Base-by-base conservation (phyloP, 2,888 invertebrate genomes). In the Ennomos fuscantarius region DNA sequence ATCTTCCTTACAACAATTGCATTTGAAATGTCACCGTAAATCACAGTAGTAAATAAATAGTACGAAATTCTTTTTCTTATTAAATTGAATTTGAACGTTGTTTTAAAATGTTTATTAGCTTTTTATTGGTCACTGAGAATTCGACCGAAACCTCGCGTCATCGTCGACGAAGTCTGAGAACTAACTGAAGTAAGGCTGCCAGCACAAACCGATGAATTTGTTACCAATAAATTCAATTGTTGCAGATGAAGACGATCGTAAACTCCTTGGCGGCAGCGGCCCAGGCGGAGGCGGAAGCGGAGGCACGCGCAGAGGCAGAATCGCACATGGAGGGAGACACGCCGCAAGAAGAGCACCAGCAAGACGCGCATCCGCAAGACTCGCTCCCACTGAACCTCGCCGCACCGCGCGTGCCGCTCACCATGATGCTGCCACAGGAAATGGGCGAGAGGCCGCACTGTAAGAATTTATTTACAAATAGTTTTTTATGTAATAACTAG, bases 391-490 rank as follows among this genome's bases (percentile, higher is more conserved):
- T n/a, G 41, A 15, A 72, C 65, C 78, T 36, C 10, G 40, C 42
- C 63, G 79, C 74, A 73, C 92, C 76, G 70, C 93, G 82, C 72
- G 93, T 84, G 66, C 93, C 87, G 56, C 94, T 79, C 86, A 94
- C 86, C 58, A 87, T 93, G 83, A 89, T 94, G 80, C 89, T 92
- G 84, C 94, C 94, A 52, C 93, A 94, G 74, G 92, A 93, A 32
- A 93, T 94, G 69, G 94, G 94, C 65, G 93, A 93, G 80, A 95
- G 96, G 84, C 96, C 96, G 62, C 96, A 96, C 76, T 96, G 96
- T 96, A 83, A 94, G 96, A 94, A 75, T 6, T 12, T 1, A 35
- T n/a, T 13, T 24, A 24, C n/a, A n/a, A n/a, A n/a, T n/a, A n/a
- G n/a, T n/a, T n/a, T n/a, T n/a, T n/a, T n/a, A n/a, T n/a, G n/a